Conservation (phyloP, 2,797 vertebrate genomes). For the Pseudocheirus occidentalis region DNA sequence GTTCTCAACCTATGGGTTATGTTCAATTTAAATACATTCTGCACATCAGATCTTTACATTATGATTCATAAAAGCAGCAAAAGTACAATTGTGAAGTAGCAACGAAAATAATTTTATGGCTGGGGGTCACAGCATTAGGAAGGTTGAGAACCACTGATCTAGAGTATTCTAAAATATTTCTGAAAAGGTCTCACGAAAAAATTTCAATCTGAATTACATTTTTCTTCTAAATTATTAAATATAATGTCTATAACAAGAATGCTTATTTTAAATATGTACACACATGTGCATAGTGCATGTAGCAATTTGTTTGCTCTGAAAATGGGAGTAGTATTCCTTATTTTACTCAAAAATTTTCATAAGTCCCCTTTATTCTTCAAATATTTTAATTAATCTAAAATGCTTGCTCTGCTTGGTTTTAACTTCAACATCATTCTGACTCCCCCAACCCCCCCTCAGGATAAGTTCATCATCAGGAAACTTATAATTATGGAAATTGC, state of each 20-base stretch:
- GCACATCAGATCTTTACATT: too few species aligned
- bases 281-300: not conserved
- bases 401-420: not conserved
- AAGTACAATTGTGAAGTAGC: too few species aligned
- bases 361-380: not conserved
- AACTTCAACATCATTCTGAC: not conserved
- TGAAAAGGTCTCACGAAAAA: not conserved
- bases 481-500: not conserved
- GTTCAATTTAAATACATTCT: too few species aligned
- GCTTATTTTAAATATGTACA: not conserved
- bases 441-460: not conserved
- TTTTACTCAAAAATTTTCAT: not conserved
- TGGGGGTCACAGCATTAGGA: too few species aligned
- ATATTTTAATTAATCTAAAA: not conserved
- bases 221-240: not conserved
- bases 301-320: not conserved
- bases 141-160: too few species aligned
- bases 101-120: too few species aligned
- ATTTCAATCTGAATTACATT: not conserved
- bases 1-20: too few species aligned
- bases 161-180: not conserved
- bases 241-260: not conserved
- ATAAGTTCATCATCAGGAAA: not conserved
- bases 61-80: too few species aligned
- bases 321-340: not conserved